These are phyloP conservation scores for Mimas tiliae DNA, from an alignment of 2,888 invertebrate species.

Conservation along the genomic window DNA sequence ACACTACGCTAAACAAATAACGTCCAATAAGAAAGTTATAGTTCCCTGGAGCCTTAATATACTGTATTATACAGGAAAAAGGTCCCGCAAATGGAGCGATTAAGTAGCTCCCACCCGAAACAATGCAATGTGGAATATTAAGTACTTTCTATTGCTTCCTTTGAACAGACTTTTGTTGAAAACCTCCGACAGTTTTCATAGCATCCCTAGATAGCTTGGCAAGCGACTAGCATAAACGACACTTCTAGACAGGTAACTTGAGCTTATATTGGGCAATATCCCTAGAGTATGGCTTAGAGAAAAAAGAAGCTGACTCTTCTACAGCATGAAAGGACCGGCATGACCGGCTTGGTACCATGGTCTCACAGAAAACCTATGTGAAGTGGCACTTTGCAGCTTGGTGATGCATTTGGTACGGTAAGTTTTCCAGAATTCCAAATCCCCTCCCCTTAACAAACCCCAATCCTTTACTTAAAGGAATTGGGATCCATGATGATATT, in stretches of 20 bases:
- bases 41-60: constrained; percentile 1
- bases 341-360: no score
- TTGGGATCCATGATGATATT: no score
- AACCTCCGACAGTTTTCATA: background rate
- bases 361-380: no score
- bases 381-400: no score
- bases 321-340: no score
- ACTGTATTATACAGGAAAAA: constrained; percentile 4
- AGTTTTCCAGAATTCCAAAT: no score
- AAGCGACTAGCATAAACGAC: background rate
- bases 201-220: background rate
- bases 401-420: no score
- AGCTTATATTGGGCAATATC: no score
- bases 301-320: no score
- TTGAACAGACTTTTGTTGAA: background rate
- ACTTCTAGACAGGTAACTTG: background rate
- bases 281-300: no score
- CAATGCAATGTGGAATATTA: constrained; percentile 13
- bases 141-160: background rate
- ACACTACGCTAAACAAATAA: constrained; percentile 7
- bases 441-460: no score
- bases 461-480: no score
- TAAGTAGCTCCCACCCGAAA: background rate
- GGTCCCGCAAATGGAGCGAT: constrained; percentile 6
- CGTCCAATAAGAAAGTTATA: constrained; percentile 14